Evolutionary conservation across 1,140 invertebrate species (phyloP).

Genomic region (Pseudomyrmex concolor): DNA sequence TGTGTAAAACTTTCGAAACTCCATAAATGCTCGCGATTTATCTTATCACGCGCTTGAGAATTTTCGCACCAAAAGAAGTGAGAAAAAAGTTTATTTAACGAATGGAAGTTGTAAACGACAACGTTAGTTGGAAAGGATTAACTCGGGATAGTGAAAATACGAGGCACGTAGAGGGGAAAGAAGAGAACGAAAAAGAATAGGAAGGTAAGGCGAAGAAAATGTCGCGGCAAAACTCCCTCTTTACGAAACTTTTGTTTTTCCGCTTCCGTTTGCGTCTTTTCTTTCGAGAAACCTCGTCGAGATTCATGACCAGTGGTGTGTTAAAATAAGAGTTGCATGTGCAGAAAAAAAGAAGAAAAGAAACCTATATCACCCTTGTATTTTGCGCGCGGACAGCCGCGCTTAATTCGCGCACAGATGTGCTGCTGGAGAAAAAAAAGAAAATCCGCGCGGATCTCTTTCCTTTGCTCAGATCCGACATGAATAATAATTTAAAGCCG

Average conservation of each 20-base stretch:
- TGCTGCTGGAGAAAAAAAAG: not conserved
- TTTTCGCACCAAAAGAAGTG: not conserved
- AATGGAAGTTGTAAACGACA: constrained; percentile 19
- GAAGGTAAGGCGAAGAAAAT: not conserved
- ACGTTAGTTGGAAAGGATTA: constrained; percentile 29
- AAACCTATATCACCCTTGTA: constrained; percentile 17
- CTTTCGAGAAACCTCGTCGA: not conserved
- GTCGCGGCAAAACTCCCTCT: constrained; percentile 3
- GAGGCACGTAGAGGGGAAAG: not conserved
- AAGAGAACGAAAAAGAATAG: not conserved
- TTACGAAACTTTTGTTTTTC: constrained; percentile 34
- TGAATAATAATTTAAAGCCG: constrained; percentile 52
- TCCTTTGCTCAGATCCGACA: not conserved
- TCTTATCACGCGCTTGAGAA: not conserved
- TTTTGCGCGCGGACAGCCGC: not conserved
- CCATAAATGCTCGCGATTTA: not conserved
- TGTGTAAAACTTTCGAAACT: not conserved
- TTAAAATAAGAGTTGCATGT: constrained; percentile 36
- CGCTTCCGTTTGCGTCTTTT: not conserved
- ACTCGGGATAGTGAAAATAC: constrained; percentile 17
- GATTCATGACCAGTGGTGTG: constrained; percentile 1
- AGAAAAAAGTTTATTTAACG: not conserved
- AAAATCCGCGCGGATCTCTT: constrained; percentile 10
- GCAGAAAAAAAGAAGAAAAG: not conserved
- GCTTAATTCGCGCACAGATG: constrained; percentile 29